Evolutionary conservation across 2,797 vertebrate species (phyloP), one percentile per base, ranked within the genome.

Genomic region (Gymnothorax reevesii): DNA sequence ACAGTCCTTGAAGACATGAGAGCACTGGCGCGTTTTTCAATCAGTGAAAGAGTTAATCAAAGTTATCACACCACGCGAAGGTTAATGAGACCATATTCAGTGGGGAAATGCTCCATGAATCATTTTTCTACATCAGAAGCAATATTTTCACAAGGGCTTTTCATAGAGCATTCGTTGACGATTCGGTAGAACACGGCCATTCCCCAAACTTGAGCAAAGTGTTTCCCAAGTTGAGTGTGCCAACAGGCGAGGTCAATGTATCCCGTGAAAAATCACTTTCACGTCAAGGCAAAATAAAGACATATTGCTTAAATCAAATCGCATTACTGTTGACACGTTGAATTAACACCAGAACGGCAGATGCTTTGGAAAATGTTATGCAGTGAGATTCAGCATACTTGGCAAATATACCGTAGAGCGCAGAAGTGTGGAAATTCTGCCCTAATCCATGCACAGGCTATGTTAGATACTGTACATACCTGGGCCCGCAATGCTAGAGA

Each of bases 1-100:
- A 64, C 55, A 88, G 71, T 85, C 82, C 93, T 94, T 57, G 12
- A 75, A 59, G 54, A 54, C 54, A 71, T 25, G 49, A n/a, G 83
- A 54, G 22, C 33, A 42, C 17, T 85, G 69, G 27, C 27, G 12
- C 20, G n/a, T 22, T 33, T 66, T 27, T 86, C 75, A 52, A 52
- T 10, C 57, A 84, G 42, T 27, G 9, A 27, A 13, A 52, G 22
- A 54, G 49, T 49, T 15, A 4, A 52, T 52, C 33, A 80, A 8
- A 49, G 13, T 52, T 7, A 27, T 82, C 52, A n/a, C 10, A 15
- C 57, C 7, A 15, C 54, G 71, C 84, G 49, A 33, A 62, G 33
- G 60, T 49, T 20, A 13, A 73, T 57, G 52, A 10, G 62, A 42
- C n/a, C 57, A 33, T 77, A 52, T 22, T 86, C 33, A 54, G 73